phyloP scores from a whole-genome alignment of 2,797 vertebrate genomes.

The Adrianichthys oophorus region DNA sequence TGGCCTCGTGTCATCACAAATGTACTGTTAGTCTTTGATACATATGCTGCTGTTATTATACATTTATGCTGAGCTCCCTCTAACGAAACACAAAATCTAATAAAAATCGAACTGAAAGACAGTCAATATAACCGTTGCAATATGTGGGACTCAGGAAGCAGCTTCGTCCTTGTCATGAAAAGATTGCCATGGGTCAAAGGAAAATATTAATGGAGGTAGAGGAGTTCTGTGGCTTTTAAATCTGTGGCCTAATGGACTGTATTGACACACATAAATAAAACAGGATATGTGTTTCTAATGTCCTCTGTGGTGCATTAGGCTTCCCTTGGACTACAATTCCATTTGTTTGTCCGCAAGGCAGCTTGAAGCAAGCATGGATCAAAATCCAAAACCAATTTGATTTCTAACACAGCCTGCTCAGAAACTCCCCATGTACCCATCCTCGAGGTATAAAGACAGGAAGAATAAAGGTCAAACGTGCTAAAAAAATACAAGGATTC shows the following conservation, averaged over 20 bases:
- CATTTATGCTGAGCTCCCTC: constrained; percentile 4
- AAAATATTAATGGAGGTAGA: constrained; percentile 74
- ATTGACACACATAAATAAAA: constrained; percentile 83
- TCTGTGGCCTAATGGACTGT: constrained; percentile 77
- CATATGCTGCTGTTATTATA: background rate
- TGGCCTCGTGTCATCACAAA: background rate
- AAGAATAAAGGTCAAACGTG: constrained; percentile 9
- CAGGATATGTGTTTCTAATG: constrained; percentile 79
- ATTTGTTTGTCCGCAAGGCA: constrained; percentile 66
- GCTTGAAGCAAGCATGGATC: constrained; percentile 35
- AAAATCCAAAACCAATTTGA: constrained; percentile 47
- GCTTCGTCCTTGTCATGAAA: constrained; percentile 21
- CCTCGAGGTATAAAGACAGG: constrained; percentile 3
- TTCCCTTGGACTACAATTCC: constrained; percentile 52
- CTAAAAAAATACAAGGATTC: background rate
- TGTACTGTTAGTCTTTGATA: background rate
- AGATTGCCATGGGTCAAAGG: constrained; percentile 49
- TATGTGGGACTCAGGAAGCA: constrained; percentile 29
- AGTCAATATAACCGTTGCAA: constrained; percentile 9
- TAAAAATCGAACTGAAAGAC: background rate
- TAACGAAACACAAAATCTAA: constrained; percentile 16
- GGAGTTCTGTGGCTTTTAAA: constrained; percentile 74
- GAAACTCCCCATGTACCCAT: constrained; percentile 16
- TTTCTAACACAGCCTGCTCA: constrained; percentile 22
- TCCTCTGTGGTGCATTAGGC: constrained; percentile 75